Base-by-base conservation (phyloP, 2,797 vertebrate genomes). In the Phyllotis vaccarum region DNA sequence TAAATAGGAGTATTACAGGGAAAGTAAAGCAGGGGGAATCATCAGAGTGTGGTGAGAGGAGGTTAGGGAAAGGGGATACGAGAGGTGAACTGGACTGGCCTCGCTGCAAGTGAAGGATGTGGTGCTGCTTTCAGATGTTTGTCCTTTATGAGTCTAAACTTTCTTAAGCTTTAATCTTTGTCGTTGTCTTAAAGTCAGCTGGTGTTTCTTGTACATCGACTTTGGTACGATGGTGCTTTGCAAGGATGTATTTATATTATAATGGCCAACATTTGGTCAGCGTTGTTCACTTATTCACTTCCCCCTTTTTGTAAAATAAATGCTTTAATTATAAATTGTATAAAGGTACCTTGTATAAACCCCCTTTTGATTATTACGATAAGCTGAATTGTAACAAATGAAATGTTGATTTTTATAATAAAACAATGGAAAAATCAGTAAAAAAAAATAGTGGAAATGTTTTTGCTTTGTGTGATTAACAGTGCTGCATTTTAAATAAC, bases 341-440 rank as follows among this genome's bases (percentile, higher is more conserved):
- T 98, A 99, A 98, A 99, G 98, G 97, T 90, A 96, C 98, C 99
- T 98, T 99, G 99, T 99, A 99, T 98, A 99, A 98, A 98, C 76
- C n/a, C 98, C 97, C 98, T 98, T 99, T 99, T 99, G 98, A 99
- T 99, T 99, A 99, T 99, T 99, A 98, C 98, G 98, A 98, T 99
- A 99, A 99, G 98, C 99, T 21, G 97, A 99, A 99, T 99, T 99
- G 99, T 99, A 99, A 99, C 99, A 99, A 99, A 99, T 99, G 97
- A 99, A 99, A 99, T 99, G 98, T 99, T 99, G 98, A 99, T 99
- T 99, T 99, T 99, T 99, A 99, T 99, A 99, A 99, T 99, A 99
- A 99, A 99, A 98, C 98, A 98, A 98, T 99, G 98, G 98, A 99
- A 98, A 97, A 98, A 98, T 96, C 54, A 90, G 70, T 62, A 31